phyloP scores from a whole-genome alignment of 2,797 vertebrate genomes.

The Spatula versicolor region DNA sequence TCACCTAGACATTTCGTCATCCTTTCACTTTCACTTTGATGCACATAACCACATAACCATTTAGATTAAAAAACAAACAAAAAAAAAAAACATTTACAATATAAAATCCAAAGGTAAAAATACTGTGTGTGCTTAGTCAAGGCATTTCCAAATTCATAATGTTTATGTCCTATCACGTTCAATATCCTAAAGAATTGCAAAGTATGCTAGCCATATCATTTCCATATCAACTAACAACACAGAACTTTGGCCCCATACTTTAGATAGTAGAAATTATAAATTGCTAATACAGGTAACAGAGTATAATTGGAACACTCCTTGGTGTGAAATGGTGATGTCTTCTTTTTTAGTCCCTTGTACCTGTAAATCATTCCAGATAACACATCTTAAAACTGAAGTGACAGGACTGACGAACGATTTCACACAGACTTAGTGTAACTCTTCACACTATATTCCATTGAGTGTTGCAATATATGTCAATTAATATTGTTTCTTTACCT shows the following conservation, averaged over 20 bases:
- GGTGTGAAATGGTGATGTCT: conserved; percentile 75
- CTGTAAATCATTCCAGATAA: conserved; percentile 81
- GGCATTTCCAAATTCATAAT: conserved; percentile 41
- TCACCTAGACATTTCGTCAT: not conserved
- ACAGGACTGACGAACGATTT: conserved; percentile 83
- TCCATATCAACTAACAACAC: conserved; percentile 64
- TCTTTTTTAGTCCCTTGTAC: conserved; percentile 77
- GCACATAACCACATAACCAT: not conserved
- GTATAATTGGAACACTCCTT: conserved; percentile 73
- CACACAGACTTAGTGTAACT: conserved; percentile 82
- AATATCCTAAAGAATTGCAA: conserved; percentile 28
- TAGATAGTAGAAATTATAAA: conserved; percentile 68
- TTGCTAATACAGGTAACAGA: conserved; percentile 75
- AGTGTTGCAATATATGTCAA: conserved; percentile 82
- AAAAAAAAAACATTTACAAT: not conserved
- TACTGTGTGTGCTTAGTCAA: not conserved
- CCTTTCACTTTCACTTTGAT: not conserved
- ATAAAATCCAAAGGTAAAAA: conserved; percentile 12
- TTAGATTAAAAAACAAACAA: not conserved
- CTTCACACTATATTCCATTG: conserved; percentile 81
- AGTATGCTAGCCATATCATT: not conserved
- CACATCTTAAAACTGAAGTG: conserved; percentile 82
- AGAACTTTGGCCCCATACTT: conserved; percentile 46
- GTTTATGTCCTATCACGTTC: not conserved
- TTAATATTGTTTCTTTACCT: conserved; percentile 84